These are phyloP conservation scores for Archaeoteleia sp. DNA, from an alignment of 2,888 invertebrate genomes.

Conservation along the genomic window DNA sequence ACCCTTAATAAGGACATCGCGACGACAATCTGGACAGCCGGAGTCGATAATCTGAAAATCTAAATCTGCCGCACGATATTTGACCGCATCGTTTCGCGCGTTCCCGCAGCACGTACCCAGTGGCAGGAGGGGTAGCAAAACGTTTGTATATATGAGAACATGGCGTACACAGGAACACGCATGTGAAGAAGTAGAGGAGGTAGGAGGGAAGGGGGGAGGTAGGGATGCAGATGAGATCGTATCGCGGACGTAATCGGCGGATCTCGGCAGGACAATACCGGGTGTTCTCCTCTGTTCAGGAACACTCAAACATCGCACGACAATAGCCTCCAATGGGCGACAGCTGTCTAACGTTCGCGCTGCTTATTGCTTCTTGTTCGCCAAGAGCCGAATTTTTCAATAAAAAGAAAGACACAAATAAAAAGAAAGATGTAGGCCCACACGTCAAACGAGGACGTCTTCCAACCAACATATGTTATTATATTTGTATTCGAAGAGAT, in stretches of 20 bases:
- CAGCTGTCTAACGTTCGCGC: constrained; percentile 71
- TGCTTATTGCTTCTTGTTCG: constrained; percentile 43
- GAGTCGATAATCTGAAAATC: constrained; percentile 34
- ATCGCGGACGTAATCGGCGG: constrained; percentile 71
- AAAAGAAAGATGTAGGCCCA: background rate
- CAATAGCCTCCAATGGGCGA: constrained; percentile 72
- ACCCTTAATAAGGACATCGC: constrained; percentile 36
- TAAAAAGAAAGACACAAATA: constrained; percentile 34
- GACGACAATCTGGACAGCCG: constrained; percentile 7
- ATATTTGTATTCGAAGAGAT: too few relatives aligned
- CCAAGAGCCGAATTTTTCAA: constrained; percentile 47
- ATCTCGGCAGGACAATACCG: constrained; percentile 73
- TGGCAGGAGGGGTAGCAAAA: constrained; percentile 24
- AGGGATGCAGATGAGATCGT: constrained; percentile 74
- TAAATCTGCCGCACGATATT: constrained; percentile 36
- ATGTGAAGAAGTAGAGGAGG: constrained; percentile 3
- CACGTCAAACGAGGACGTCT: too few relatives aligned
- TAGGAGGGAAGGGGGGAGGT: constrained; percentile 38
- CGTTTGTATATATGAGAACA: constrained; percentile 22
- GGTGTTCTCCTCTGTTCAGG: constrained; percentile 71
- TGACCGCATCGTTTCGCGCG: constrained; percentile 44
- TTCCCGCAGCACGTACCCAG: constrained; percentile 23
- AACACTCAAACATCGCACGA: constrained; percentile 73
- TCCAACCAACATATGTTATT: too few relatives aligned
- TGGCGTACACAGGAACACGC: constrained; percentile 21